phyloP scores from a whole-genome alignment of 2,888 invertebrate genomes.

The Labia minor region DNA sequence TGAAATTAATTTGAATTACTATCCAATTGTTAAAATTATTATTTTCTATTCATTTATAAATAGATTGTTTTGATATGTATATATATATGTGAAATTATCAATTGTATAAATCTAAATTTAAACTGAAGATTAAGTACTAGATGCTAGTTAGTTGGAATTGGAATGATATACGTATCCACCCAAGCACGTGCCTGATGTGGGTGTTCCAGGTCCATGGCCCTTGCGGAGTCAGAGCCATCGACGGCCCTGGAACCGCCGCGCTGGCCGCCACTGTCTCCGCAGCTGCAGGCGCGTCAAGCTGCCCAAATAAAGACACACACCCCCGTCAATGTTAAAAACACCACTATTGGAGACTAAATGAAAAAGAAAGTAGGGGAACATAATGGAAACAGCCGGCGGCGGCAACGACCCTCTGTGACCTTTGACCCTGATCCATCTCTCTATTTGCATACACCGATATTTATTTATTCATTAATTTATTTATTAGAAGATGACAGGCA shows the following conservation, averaged over 20 bases:
- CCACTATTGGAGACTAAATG: neutral
- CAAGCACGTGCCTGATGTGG: conserved; percentile 13
- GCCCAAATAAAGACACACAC: neutral
- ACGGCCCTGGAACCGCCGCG: neutral
- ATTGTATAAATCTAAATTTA: too few species aligned
- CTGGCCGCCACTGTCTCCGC: neutral
- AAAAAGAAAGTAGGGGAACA: neutral
- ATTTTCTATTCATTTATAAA: too few species aligned
- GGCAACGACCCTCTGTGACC: conserved; percentile 4
- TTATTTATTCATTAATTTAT: too few species aligned
- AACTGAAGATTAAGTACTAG: too few species aligned
- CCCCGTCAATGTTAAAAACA: neutral
- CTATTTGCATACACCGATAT: neutral
- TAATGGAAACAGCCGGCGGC: neutral
- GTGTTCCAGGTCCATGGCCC: conserved; percentile 13
- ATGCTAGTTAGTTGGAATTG: neutral
- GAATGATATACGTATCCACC: neutral
- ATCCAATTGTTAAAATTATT: too few species aligned
- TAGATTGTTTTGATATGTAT: too few species aligned
- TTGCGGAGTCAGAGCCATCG: conserved; percentile 13
- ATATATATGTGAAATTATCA: too few species aligned
- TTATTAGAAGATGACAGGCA: too few species aligned
- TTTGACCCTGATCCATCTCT: neutral
- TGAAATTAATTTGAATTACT: too few species aligned
- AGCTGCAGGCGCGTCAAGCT: neutral